phyloP scores from a whole-genome alignment of 2,113 vertebrate genomes.

The Heliornis fulica region DNA sequence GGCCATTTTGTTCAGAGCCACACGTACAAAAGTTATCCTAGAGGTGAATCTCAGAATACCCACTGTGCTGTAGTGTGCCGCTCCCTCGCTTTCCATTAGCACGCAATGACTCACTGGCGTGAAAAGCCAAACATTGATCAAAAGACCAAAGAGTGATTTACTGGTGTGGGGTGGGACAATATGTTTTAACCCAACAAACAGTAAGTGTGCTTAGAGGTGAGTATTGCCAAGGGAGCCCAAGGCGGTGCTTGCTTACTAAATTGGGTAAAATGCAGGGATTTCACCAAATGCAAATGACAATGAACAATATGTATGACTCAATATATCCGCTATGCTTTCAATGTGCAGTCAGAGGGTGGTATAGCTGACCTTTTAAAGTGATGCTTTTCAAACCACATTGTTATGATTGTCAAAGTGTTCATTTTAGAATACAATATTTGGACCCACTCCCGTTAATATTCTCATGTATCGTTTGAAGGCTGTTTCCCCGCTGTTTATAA shows the following conservation, averaged over 20 bases:
- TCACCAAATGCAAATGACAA: conserved; percentile 84
- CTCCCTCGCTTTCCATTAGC: conserved; percentile 4
- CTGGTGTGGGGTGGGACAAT: neutral
- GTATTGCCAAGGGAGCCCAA: conserved; percentile 60
- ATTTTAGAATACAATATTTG: conserved; percentile 46
- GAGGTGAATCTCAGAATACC: conserved; percentile 11
- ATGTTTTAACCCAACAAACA: conserved; percentile 47
- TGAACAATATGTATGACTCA: conserved; percentile 81
- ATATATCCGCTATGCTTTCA: conserved; percentile 77
- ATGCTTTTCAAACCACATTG: conserved; percentile 76
- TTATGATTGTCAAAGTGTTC: conserved; percentile 68
- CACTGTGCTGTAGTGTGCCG: neutral
- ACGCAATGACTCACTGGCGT: neutral
- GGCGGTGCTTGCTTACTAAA: conserved; percentile 66
- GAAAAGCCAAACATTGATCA: conserved; percentile 16
- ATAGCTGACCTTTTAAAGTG: conserved; percentile 76
- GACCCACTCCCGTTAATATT: neutral
- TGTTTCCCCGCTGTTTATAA: neutral
- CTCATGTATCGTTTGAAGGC: neutral
- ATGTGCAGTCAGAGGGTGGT: conserved; percentile 52
- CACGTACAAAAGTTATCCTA: neutral
- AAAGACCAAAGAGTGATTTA: conserved; percentile 9
- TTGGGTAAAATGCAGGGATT: conserved; percentile 77
- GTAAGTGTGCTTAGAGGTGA: conserved; percentile 41
- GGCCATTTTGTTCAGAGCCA: neutral